Percentiles rank a stretch among this genome's conserved stretches.
These are phyloP conservation scores for Stigmatopora argus DNA, from an alignment of 2,113 vertebrate genomes.

Conservation along the genomic window DNA sequence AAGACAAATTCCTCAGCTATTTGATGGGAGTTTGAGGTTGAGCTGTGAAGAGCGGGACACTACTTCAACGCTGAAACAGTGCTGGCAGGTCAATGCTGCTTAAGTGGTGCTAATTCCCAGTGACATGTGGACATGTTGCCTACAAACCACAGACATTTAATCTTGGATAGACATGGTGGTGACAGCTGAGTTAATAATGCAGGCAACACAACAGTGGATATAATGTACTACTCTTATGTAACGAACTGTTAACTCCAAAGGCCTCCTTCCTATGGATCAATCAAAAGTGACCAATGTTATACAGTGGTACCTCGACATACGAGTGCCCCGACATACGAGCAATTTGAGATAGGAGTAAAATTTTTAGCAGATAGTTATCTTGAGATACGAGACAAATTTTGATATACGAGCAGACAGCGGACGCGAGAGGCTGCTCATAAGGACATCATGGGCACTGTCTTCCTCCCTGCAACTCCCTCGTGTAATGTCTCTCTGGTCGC, in stretches of 20 bases:
- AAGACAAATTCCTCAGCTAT: slow-evolving; percentile 42
- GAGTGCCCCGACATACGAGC: no score
- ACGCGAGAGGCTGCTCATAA: no score
- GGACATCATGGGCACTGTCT: no score
- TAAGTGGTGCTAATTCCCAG: slow-evolving; percentile 47
- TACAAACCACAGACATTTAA: slow-evolving; percentile 35
- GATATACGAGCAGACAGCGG: no score
- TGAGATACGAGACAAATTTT: no score
- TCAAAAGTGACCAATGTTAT: no score
- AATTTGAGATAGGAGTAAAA: no score
- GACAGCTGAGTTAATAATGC: slow-evolving; percentile 28
- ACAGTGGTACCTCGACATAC: no score
- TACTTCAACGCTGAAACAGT: slow-evolving; percentile 38
- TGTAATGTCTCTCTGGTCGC: no score
- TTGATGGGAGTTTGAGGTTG: slow-evolving; percentile 45
- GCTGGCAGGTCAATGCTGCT: slow-evolving; percentile 38
- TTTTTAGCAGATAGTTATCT: no score
- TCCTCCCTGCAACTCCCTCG: no score
- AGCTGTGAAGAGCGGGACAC: slow-evolving; percentile 22
- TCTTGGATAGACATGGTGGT: slow-evolving; percentile 20
- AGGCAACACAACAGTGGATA: slow-evolving; percentile 14
- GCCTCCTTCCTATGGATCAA: slow-evolving; percentile 37
- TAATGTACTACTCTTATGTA: background rate
- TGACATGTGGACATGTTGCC: slow-evolving; percentile 50
- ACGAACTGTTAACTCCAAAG: slow-evolving; percentile 20